A percentile compares a stretch with the other conserved stretches of the same genome.
phyloP scores from a whole-genome alignment of 2,797 vertebrate genomes.

The Spinibarbus caldwelli region DNA sequence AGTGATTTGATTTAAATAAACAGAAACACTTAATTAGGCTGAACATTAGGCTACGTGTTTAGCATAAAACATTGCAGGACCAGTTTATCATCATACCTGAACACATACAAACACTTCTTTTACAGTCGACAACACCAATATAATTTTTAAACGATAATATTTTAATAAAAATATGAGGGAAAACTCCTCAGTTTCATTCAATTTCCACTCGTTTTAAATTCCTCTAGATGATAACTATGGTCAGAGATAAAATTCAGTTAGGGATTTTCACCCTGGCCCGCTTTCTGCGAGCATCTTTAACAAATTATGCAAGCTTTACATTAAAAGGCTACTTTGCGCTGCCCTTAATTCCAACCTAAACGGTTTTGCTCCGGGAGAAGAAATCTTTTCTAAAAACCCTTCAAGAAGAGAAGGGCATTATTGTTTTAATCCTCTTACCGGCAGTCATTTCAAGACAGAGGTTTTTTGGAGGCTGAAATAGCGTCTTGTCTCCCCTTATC shows the following conservation, averaged over 20 bases:
- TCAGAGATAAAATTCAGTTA: slow-evolving; percentile 74
- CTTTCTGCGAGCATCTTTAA: slow-evolving; percentile 76
- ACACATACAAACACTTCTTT: background rate
- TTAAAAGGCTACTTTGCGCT: slow-evolving; percentile 94
- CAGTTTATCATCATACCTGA: background rate
- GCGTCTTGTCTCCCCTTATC: slow-evolving; percentile 89
- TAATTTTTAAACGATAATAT: background rate
- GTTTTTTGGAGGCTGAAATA: slow-evolving; percentile 93
- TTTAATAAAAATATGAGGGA: background rate
- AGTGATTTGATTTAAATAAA: background rate
- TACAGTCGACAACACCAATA: background rate
- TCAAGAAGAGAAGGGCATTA: slow-evolving; percentile 98
- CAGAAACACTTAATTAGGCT: background rate
- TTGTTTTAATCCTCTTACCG: slow-evolving; percentile 99
- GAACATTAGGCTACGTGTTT: background rate
- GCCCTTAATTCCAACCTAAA: slow-evolving; percentile 99
- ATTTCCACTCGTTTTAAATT: slow-evolving; percentile 59
- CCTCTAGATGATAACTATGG: slow-evolving; percentile 64
- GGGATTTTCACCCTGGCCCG: slow-evolving; percentile 66
- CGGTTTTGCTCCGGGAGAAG: slow-evolving; percentile 97
- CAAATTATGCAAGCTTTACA: slow-evolving; percentile 91
- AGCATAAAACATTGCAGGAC: background rate
- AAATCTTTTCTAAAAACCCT: slow-evolving; percentile 96
- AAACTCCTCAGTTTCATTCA: slow-evolving; percentile 51
- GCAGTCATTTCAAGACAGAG: slow-evolving; percentile 94